Evolutionary conservation across 2,888 invertebrate genomes (phyloP), one percentile per base, ranked within the genome.

Genomic region (Sphaeridia pumilis): DNA sequence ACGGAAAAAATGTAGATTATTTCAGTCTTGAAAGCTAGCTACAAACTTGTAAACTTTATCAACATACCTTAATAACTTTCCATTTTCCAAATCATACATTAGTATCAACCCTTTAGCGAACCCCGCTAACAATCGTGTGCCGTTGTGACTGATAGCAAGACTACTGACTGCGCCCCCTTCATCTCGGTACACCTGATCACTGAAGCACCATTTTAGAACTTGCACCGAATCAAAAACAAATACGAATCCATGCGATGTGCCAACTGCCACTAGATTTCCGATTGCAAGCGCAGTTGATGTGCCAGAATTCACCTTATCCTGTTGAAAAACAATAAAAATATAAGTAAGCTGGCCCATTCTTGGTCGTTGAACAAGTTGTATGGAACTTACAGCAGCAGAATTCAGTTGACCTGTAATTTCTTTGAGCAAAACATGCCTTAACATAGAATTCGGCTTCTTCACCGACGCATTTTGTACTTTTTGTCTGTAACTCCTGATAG

Each of bases 171-270:
- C 72, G 2, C 78, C 78, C 45, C 75, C 73, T 41, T 82, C 78
- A 44, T 75, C 73, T 63, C 78, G 74, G 5, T 57, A 52, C 52
- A 64, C 38, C 44, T 46, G 51, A 69, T 70, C 41, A 58, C 83
- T 82, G 62, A 83, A 75, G 59, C 88, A 92, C 89, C 90, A 94
- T 68, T 87, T 81, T 59, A 94, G 72, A 10, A 85, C 85, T 72
- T 94, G 93, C 38, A 86, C 81, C 46, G 78, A 75, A 75, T 87
- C 87, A 72, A 89, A 90, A 50, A 88, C 82, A 26, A 95, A 74
- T 49, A 92, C 78, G 63, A 89, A 81, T 1, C 95, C 94, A 71
- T 93, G 90, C 25, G 92, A 89, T 27, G 93, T 95, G 34, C 95
- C 95, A 27, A 94, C 80, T n/a, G 87, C 87, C 62, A 87, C 83